Percentiles rank a stretch among this genome's conserved stretches.
phyloP scores from a whole-genome alignment of 2,797 vertebrate genomes.

The Leptoclinus maculatus region DNA sequence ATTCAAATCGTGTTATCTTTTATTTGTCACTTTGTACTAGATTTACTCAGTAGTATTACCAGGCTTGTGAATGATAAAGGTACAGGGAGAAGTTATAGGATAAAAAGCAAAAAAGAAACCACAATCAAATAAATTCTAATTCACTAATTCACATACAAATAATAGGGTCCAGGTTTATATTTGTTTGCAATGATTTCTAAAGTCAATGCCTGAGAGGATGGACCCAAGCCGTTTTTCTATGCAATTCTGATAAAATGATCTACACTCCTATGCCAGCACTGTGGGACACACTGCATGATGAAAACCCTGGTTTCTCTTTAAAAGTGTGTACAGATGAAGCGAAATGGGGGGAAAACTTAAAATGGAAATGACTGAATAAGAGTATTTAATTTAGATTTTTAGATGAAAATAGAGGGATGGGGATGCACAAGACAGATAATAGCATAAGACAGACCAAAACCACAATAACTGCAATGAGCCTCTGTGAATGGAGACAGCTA shows the following conservation, averaged over 20 bases:
- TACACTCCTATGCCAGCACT: not conserved
- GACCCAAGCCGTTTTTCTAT: not conserved
- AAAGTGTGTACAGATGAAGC: not conserved
- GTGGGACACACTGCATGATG: not conserved
- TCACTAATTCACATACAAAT: not conserved
- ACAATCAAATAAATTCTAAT: not conserved
- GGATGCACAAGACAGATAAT: not conserved
- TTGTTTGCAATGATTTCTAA: not conserved
- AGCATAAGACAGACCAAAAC: not conserved
- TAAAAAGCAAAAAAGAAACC: not conserved
- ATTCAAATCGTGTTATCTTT: slow-evolving; percentile 2
- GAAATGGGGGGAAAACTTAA: not conserved
- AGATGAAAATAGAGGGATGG: not conserved
- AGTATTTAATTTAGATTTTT: not conserved
- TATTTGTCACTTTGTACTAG: not conserved
- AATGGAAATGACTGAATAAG: not conserved
- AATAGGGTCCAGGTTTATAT: not conserved
- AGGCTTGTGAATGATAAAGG: not conserved
- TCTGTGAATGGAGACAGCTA: not conserved
- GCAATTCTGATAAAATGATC: not conserved
- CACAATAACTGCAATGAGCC: not conserved
- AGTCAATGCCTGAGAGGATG: not conserved
- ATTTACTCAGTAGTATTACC: not conserved
- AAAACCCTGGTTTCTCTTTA: not conserved
- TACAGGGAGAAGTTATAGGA: not conserved